These are phyloP conservation scores for Chloebia gouldiae DNA, from an alignment of 2,113 vertebrate species.

Conservation along the genomic window DNA sequence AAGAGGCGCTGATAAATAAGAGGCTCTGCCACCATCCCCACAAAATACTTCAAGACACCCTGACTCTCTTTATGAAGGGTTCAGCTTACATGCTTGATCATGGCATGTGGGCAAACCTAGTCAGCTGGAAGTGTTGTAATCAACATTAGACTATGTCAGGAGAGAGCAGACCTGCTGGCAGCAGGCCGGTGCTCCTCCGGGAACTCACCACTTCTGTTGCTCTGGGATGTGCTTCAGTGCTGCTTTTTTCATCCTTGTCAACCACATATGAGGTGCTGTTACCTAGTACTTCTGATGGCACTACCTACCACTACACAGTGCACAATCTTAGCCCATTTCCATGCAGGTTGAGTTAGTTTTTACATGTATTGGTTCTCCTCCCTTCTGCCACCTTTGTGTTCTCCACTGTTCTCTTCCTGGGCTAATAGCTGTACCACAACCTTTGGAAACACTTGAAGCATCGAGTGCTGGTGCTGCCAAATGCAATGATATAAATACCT, in stretches of 20 bases:
- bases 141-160: neutral
- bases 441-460: neutral
- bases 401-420: neutral
- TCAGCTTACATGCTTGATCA: accelerated
- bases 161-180: accelerated
- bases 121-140: neutral
- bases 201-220: neutral
- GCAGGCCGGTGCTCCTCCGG: accelerated
- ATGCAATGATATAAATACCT: neutral
- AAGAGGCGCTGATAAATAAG: neutral
- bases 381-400: neutral
- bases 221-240: accelerated
- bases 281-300: neutral
- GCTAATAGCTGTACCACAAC: neutral
- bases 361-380: neutral
- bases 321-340: neutral
- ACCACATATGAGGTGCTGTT: accelerated
- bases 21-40: neutral
- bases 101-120: accelerated
- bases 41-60: neutral
- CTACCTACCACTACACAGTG: neutral
- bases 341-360: accelerated
- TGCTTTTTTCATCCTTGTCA: neutral
- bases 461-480: neutral
- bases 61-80: neutral